phyloP scores from a whole-genome alignment of 2,113 vertebrate species.

The Semicossyphus pulcher region DNA sequence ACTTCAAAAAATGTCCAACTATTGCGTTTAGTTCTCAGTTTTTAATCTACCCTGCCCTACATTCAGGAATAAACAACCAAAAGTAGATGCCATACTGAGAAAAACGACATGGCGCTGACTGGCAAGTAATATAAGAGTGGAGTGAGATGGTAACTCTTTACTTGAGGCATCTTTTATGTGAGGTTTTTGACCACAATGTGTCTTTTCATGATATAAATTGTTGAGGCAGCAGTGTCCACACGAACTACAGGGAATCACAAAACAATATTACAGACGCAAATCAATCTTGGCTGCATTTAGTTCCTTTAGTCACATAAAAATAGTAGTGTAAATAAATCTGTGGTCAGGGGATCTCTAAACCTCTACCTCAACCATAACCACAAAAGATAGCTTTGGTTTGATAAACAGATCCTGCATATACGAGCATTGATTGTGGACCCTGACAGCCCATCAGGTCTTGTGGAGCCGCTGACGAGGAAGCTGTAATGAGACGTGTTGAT shows the following conservation, averaged over 20 bases:
- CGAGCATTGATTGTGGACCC: background rate
- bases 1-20: background rate
- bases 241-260: background rate
- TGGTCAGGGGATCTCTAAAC: constrained; percentile 11
- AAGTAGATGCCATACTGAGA: background rate
- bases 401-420: constrained; percentile 5
- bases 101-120: background rate
- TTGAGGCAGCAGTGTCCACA: constrained; percentile 2
- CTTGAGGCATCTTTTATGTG: background rate
- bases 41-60: background rate
- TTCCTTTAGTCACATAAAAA: constrained; percentile 1
- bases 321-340: constrained; percentile 14
- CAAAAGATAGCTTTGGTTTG: constrained; percentile 20
- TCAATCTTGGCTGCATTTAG: constrained; percentile 24
- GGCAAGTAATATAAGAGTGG: background rate
- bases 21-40: background rate
- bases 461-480: constrained; percentile 4
- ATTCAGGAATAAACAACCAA: background rate
- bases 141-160: background rate
- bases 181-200: constrained; percentile 1
- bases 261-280: background rate
- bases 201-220: constrained; percentile 20
- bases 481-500: constrained; percentile 55
- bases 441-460: constrained; percentile 31
- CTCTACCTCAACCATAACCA: constrained; percentile 45